phyloP scores from a whole-genome alignment of 2,888 invertebrate species.

The Habrosyne pyritoides region DNA sequence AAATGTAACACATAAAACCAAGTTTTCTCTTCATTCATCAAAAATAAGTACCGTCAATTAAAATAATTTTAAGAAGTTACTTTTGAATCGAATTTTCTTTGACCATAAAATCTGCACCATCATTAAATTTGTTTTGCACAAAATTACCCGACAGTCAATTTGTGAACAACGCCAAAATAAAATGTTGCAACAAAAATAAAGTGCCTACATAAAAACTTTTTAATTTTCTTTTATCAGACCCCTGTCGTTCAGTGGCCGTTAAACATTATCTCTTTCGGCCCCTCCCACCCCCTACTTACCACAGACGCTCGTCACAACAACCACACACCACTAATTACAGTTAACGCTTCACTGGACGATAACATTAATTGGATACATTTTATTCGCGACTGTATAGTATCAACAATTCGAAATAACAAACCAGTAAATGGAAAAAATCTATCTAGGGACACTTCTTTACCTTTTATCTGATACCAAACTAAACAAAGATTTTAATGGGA shows the following conservation, averaged over 20 bases:
- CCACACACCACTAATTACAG: slow-evolving; percentile 45
- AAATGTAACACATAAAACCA: not conserved
- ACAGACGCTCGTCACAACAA: slow-evolving; percentile 26
- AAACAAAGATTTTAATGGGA: too few relatives aligned
- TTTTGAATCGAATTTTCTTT: too few relatives aligned
- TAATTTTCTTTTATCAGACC: slow-evolving; percentile 1
- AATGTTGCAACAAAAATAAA: not conserved
- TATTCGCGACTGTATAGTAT: slow-evolving; percentile 6
- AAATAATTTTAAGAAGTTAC: not conserved
- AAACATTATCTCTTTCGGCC: slow-evolving; percentile 19
- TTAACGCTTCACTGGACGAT: slow-evolving; percentile 30
- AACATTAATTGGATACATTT: slow-evolving; percentile 36
- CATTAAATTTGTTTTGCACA: too few relatives aligned
- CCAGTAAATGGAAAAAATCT: too few relatives aligned
- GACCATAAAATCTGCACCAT: too few relatives aligned
- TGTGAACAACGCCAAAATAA: not conserved
- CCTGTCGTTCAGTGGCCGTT: not conserved
- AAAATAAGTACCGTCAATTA: not conserved
- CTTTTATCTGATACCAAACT: too few relatives aligned
- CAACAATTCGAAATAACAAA: not conserved
- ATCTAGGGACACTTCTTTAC: too few relatives aligned
- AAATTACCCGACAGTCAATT: not conserved
- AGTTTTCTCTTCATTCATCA: too few relatives aligned
- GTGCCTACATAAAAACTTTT: not conserved
- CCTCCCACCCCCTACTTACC: slow-evolving; percentile 19